Evolutionary conservation across 92 coral and sea anemone species (phyloP), one percentile per base, ranked within the genome.

Genomic region (Palythoa caribaeorum): DNA sequence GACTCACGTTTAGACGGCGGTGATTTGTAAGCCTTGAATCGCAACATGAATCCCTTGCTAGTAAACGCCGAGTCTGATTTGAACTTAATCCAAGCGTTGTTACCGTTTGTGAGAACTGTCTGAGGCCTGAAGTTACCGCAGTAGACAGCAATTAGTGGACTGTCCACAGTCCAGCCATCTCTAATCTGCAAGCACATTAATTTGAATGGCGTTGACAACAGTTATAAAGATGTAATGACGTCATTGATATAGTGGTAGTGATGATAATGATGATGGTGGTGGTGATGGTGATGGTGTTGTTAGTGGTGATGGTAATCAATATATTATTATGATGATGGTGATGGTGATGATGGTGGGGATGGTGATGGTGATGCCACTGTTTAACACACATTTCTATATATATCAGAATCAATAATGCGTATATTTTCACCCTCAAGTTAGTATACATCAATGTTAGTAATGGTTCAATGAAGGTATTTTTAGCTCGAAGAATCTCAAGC

Each of bases 21-120:
- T 8, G 75, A 47, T 66, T 81, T 40, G 86, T 81, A 81, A 9
- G 62, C 86, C 14, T 81, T 81, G 38, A 81, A 81, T 13, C 74
- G 86, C 50, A 65, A 63, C 39, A 44, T 81, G 76, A 81, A 81
- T 35, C 86, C 86, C 48, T 47, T 81, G 9, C 63, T 48, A 19
- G 86, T 81, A 21, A 81, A 81, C 59, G 73, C 86, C 37, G 76
- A 40, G 76, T 81, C 86, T 14, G 86, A 81, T 35, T 81, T 81
- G 38, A 81, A 81, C 55, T 68, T 81, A 28, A 81, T 65, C 86
- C 86, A 81, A 12, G 86, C 86, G 52, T 15, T 81, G 59, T 81
- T 81, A 20, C 76, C 73, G 8, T 20, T 50, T 5, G 86, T 81
- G 12, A 81, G 86, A 28, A 81, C 66, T 3, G 60, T 48, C 86